phyloP scores from a whole-genome alignment of 1,140 invertebrate species.

The Linepithema humile region DNA sequence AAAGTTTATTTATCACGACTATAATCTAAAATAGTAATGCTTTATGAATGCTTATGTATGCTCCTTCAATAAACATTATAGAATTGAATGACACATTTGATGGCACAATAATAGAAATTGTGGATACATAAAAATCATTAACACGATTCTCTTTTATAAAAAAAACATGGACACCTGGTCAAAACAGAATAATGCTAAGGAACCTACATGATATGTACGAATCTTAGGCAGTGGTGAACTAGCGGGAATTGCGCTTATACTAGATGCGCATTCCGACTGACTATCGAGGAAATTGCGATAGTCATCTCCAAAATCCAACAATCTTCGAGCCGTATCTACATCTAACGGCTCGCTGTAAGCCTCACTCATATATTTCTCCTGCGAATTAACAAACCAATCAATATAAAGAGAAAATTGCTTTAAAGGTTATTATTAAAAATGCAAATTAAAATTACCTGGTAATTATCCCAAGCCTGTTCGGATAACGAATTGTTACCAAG shows the following conservation, averaged over 20 bases:
- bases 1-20: constrained; percentile 38
- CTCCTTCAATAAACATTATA: not conserved
- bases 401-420: not conserved
- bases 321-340: constrained; percentile 91
- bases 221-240: constrained; percentile 76
- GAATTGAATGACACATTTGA: not conserved
- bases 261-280: constrained; percentile 92
- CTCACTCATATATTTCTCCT: constrained; percentile 96
- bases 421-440: not conserved
- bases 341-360: constrained; percentile 96
- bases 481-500: constrained; percentile 90
- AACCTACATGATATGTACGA: constrained; percentile 80
- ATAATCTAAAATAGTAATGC: constrained; percentile 15
- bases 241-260: constrained; percentile 86
- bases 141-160: constrained; percentile 51
- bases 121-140: constrained; percentile 23
- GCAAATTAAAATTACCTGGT: constrained; percentile 85
- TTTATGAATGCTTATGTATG: not conserved
- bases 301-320: constrained; percentile 96
- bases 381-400: constrained; percentile 72
- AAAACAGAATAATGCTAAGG: constrained; percentile 73
- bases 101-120: constrained; percentile 19
- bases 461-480: constrained; percentile 94
- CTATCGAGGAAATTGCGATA: constrained; percentile 95
- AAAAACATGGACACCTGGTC: constrained; percentile 79